These are phyloP conservation scores for Vultur gryphus DNA, from an alignment of 2,797 vertebrate species.

Conservation along the genomic window DNA sequence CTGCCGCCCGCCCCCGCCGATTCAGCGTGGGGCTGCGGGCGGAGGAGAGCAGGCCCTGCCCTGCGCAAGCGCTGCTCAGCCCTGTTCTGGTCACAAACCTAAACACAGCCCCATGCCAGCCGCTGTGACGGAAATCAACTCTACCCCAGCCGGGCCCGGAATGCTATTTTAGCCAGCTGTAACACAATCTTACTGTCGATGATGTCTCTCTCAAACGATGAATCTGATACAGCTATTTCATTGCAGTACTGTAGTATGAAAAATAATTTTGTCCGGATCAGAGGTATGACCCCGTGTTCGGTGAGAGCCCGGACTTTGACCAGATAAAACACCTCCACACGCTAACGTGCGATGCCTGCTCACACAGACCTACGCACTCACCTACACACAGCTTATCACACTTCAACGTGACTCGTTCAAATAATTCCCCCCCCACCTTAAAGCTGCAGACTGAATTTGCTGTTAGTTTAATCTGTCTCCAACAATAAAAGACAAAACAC, in stretches of 20 bases:
- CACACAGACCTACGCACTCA: neutral
- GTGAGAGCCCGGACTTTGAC: neutral
- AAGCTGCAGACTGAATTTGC: neutral
- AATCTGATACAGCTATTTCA: neutral
- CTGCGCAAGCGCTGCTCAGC: neutral
- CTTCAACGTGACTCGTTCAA: neutral
- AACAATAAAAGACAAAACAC: neutral
- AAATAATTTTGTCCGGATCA: neutral
- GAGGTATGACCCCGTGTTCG: fast-evolving
- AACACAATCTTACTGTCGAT: fast-evolving
- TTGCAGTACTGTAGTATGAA: neutral
- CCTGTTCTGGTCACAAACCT: fast-evolving
- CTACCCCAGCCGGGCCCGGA: neutral
- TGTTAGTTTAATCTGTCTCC: neutral
- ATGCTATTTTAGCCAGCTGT: fast-evolving
- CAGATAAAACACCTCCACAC: neutral
- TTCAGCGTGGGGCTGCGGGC: no score
- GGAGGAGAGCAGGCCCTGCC: neutral
- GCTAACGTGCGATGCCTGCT: neutral
- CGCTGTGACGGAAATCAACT: neutral
- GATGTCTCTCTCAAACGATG: neutral
- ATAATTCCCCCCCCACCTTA: no score
- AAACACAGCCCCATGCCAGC: neutral
- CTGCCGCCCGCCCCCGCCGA: neutral
- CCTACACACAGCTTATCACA: neutral